phyloP scores from a whole-genome alignment of 2,888 invertebrate species.

The Drosophila histrio region DNA sequence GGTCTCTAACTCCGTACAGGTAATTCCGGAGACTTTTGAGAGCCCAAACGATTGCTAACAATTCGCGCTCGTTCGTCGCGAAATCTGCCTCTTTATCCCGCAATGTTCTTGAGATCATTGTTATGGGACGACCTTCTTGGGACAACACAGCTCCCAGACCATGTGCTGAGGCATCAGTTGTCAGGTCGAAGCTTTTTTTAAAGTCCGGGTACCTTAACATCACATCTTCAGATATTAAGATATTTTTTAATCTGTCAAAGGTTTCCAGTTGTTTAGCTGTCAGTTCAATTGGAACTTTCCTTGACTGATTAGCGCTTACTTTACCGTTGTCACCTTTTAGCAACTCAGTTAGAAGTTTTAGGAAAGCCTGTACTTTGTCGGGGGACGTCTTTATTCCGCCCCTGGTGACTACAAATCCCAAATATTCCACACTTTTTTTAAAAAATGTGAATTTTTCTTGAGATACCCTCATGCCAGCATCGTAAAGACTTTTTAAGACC shows the following conservation, averaged over 20 bases:
- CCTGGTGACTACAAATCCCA: conserved; percentile 1
- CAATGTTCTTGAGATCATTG: conserved; percentile 14
- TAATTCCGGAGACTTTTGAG: conserved; percentile 9
- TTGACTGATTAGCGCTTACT: background rate
- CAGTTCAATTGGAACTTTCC: background rate
- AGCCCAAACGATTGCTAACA: conserved; percentile 14
- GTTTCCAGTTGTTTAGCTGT: background rate
- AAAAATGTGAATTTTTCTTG: conserved; percentile 9
- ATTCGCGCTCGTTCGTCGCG: conserved; percentile 9
- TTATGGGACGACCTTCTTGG: conserved; percentile 1
- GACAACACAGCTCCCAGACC: conserved; percentile 10
- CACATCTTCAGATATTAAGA: conserved; percentile 6
- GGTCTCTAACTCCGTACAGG: background rate
- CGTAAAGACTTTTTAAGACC: conserved; percentile 2
- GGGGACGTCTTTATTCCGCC: background rate
- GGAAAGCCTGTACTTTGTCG: background rate
- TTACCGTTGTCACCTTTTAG: background rate
- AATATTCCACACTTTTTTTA: conserved; percentile 11
- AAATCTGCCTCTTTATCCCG: background rate
- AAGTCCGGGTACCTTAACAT: conserved; percentile 3
- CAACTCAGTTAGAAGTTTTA: background rate
- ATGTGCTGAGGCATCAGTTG: conserved; percentile 7
- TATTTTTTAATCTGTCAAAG: conserved; percentile 1
- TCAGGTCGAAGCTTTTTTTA: conserved; percentile 3
- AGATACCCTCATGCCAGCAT: background rate